A percentile compares a stretch with the other conserved stretches of the same genome.
These are phyloP conservation scores for Campoplex nolae DNA, from an alignment of 2,888 invertebrate genomes.

Conservation along the genomic window DNA sequence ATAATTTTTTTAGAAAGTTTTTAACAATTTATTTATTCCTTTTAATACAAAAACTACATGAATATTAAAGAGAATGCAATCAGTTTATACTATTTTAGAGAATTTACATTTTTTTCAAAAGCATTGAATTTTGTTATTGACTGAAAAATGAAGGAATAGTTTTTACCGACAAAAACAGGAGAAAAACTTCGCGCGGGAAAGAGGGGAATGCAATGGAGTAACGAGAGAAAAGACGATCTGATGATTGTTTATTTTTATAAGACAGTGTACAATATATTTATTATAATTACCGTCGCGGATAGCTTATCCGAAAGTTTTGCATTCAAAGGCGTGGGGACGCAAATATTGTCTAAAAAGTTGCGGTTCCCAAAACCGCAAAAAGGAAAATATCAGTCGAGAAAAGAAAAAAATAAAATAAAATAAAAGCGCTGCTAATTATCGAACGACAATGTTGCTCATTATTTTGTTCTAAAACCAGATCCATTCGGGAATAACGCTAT, in stretches of 20 bases:
- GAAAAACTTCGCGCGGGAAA: not conserved
- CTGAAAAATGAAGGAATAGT: not conserved
- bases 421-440: not conserved
- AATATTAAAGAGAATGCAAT: too few relatives aligned
- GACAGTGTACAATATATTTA: slow-evolving; percentile 17
- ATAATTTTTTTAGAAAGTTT: too few relatives aligned
- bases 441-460: not conserved
- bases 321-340: not conserved
- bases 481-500: slow-evolving; percentile 87
- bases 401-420: not conserved
- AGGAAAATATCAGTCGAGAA: not conserved
- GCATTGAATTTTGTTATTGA: too few relatives aligned
- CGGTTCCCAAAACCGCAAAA: not conserved
- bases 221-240: not conserved
- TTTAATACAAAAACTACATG: too few relatives aligned
- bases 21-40: too few relatives aligned
- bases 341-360: not conserved
- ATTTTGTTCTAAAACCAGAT: slow-evolving; percentile 85
- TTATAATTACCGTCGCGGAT: not conserved
- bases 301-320: not conserved
- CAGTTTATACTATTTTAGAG: too few relatives aligned
- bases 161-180: not conserved
- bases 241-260: slow-evolving; percentile 23
- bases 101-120: too few relatives aligned
- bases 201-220: not conserved